Evolutionary conservation across 2,888 invertebrate species (phyloP).

Genomic region (Papilio protenor): DNA sequence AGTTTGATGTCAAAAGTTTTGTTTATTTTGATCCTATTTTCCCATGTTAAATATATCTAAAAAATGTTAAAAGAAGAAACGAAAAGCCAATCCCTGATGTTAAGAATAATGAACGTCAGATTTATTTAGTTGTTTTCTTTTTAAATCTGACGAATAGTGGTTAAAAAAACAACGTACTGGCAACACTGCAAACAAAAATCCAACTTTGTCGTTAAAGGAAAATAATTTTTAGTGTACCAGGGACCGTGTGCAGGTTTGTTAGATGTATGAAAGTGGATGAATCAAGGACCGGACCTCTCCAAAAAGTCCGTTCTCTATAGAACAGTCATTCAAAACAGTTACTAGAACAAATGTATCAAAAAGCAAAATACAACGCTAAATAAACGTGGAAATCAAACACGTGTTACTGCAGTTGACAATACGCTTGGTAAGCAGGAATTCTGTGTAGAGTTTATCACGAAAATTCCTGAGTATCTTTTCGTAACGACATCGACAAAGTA

Average conservation of each 20-base stretch:
- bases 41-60: background rate
- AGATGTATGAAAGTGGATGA: background rate
- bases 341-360: background rate
- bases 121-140: background rate
- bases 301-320: background rate
- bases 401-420: background rate
- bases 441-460: background rate
- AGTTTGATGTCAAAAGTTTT: too few relatives aligned
- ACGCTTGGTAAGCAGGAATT: background rate
- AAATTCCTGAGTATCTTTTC: too few relatives aligned
- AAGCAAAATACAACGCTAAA: background rate
- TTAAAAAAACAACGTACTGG: background rate
- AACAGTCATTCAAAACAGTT: background rate
- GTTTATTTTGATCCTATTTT: too few relatives aligned
- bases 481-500: background rate
- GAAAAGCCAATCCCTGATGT: too few relatives aligned
- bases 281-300: too few relatives aligned
- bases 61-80: too few relatives aligned
- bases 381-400: background rate
- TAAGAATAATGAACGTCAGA: background rate
- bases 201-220: too few relatives aligned
- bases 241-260: background rate
- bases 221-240: too few relatives aligned
- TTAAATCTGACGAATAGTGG: background rate
- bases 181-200: too few relatives aligned